phyloP scores from a whole-genome alignment of 2,888 invertebrate genomes.

The Cephus spinipes region DNA sequence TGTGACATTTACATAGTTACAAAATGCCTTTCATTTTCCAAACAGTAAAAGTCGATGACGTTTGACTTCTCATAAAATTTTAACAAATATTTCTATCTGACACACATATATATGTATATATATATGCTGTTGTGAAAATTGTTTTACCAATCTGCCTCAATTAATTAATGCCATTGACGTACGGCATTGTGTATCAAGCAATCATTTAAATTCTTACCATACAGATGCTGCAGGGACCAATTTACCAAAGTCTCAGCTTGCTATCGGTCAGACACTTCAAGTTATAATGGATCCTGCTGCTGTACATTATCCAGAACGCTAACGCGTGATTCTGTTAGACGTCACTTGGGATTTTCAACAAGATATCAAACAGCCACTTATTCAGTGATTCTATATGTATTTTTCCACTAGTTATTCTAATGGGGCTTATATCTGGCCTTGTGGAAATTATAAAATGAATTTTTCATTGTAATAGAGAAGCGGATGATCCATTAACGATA shows the following conservation, averaged over 20 bases:
- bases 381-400: background rate
- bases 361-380: background rate
- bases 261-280: constrained; percentile 1
- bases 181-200: no score
- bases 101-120: no score
- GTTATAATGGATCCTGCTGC: background rate
- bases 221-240: no score
- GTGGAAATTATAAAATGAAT: no score
- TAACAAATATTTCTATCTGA: background rate
- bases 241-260: background rate
- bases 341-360: background rate
- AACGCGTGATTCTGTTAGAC: background rate
- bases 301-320: background rate
- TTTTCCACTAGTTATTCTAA: background rate
- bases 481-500: no score
- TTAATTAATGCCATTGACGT: no score
- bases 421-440: background rate
- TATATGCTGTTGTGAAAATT: background rate
- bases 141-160: background rate
- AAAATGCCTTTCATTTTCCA: no score
- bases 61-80: background rate
- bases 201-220: no score
- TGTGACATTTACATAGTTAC: background rate
- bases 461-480: no score
- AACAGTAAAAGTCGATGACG: background rate